Percentiles rank a stretch among this genome's conserved stretches.
phyloP scores from a whole-genome alignment of 2,113 vertebrate species.

The Boleophthalmus pectinirostris region DNA sequence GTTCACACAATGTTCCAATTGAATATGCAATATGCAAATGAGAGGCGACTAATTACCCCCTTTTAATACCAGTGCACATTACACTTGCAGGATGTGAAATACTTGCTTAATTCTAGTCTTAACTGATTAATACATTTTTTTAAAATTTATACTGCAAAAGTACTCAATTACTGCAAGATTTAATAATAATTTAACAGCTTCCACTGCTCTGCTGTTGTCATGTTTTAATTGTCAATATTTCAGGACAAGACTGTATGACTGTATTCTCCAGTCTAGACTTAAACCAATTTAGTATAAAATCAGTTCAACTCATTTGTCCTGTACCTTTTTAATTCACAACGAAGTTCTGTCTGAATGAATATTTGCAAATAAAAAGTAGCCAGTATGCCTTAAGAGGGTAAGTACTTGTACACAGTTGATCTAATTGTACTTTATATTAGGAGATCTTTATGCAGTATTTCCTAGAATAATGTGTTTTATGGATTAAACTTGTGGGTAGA shows the following conservation, averaged over 20 bases:
- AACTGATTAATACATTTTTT: not conserved
- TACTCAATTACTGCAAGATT: not conserved
- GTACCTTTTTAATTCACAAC: not conserved
- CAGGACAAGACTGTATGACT: not conserved
- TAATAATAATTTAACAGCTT: not conserved
- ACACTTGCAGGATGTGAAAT: not conserved
- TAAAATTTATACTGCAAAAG: not conserved
- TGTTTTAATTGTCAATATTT: not conserved
- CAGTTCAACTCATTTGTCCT: not conserved
- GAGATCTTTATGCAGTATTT: not conserved
- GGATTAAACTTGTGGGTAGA: slow-evolving; percentile 37
- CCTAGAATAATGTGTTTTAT: not conserved
- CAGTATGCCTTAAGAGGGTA: not conserved
- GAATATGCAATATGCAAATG: slow-evolving; percentile 3
- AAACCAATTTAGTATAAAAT: not conserved
- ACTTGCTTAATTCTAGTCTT: not conserved
- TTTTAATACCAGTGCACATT: not conserved
- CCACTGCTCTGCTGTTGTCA: not conserved
- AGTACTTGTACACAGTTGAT: not conserved
- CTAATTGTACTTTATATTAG: not conserved
- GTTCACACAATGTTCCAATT: slow-evolving; percentile 22
- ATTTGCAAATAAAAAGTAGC: not conserved
- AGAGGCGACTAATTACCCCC: not conserved
- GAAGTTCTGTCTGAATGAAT: not conserved
- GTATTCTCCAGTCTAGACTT: not conserved